A percentile compares a stretch with the other conserved stretches of the same genome.
Evolutionary conservation across 2,888 invertebrate genomes (phyloP).

Genomic region (Metacarcinus magister): DNA sequence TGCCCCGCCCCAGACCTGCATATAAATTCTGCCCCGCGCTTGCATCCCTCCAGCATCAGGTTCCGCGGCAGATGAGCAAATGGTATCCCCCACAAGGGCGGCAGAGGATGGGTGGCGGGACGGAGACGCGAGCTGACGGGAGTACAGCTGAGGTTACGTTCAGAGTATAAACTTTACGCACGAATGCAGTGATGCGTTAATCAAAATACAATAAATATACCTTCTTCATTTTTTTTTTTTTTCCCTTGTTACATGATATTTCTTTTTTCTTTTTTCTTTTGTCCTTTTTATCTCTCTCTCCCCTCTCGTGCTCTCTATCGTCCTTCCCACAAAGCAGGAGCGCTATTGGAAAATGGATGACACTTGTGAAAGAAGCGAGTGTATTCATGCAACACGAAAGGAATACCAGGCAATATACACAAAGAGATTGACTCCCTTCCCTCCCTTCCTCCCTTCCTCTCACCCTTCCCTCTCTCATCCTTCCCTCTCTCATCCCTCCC

Average conservation of each 20-base stretch:
- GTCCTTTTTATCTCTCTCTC: not conserved
- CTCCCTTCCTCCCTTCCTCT: not conserved
- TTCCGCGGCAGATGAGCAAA: not conserved
- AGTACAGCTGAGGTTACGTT: not conserved
- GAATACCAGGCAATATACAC: not conserved
- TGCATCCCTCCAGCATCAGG: slow-evolving; percentile 3
- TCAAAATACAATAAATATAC: slow-evolving; percentile 6
- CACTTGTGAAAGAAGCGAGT: slow-evolving; percentile 14
- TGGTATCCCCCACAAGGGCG: not conserved
- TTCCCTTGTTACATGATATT: not conserved
- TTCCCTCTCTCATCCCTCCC: not conserved
- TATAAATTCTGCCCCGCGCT: not conserved
- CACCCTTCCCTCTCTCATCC: not conserved
- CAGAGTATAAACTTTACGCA: not conserved
- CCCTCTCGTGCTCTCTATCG: not conserved
- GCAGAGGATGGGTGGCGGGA: not conserved
- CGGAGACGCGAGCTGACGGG: slow-evolving; percentile 38
- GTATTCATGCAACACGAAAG: slow-evolving; percentile 3
- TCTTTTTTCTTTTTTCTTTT: not conserved
- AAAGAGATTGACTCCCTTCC: not conserved
- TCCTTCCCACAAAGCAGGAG: not conserved
- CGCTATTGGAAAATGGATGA: slow-evolving; percentile 27
- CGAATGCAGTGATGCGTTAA: not conserved
- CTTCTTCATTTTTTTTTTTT: not conserved
- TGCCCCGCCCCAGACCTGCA: not conserved